Base-by-base conservation (phyloP, 2,888 invertebrate species). In the Melieria crassipennis region DNA sequence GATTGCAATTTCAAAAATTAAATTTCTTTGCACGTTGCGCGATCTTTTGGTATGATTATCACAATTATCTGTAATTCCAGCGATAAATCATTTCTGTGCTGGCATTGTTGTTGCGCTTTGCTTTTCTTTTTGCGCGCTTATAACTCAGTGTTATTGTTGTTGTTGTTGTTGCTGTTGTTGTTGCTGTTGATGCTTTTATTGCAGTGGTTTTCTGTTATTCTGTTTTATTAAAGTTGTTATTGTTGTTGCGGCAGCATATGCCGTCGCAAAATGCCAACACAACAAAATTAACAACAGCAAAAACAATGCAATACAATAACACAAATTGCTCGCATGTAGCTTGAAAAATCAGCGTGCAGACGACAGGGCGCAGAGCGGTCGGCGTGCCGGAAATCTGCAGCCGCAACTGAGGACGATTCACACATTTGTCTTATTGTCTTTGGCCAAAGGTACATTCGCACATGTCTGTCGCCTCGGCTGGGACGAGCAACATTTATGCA, bases 11-110 rank as follows among this genome's bases (percentile, higher is more conserved):
- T 69, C 62, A 69, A 56, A 69, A 69, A 62, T 56, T 62, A 70
- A 70, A 70, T 70, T 70, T 70, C 70, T 65, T 65, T 70, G 70
- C 70, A 70, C 70, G 70, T 70, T 70, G 70, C 58, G 70, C 70
- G 70, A 70, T 70, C 70, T 70, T 70, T 65, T 70, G 70, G 70
- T 70, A 70, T 80, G 79, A 83, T 83, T 83, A 83, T 83, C 82
- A 83, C 83, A 83, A 83, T 83, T 84, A 83, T 84, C 81, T 82
- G 79, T 81, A 83, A 83, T 83, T 83, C 82, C 77, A 79, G 79
- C 83, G 79, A 84, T 83, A 83, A 84, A 83, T 84, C 84, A 83
- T 80, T 82, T 70, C 46, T 57, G 57, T 52, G 61, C 52, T 57
- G 56, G 52, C 30, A 30, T 30, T 30, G 30, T 61, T 70, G 58